Percentiles rank a stretch among this genome's conserved stretches.
phyloP scores from a whole-genome alignment of 2,888 invertebrate genomes.

The Cremastinae sp. region DNA sequence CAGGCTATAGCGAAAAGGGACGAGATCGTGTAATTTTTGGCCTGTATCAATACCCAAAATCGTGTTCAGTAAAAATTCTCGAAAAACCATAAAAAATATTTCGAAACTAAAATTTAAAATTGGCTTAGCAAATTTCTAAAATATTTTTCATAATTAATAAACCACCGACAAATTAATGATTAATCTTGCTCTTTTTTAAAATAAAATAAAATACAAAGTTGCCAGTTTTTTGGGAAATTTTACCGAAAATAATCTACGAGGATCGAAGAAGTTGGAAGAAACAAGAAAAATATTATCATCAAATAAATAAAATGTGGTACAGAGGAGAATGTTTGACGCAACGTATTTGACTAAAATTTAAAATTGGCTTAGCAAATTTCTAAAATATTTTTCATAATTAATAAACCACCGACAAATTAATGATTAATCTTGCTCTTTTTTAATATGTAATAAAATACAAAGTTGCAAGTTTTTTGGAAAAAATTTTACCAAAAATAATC shows the following conservation, averaged over 20 bases:
- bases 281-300: neutral
- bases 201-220: no score
- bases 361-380: no score
- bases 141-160: no score
- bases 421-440: no score
- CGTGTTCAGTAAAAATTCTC: neutral
- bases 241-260: neutral
- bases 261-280: neutral
- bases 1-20: conserved; percentile 68
- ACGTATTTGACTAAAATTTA: neutral
- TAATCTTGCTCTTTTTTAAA: no score
- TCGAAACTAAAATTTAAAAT: neutral
- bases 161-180: no score
- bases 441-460: no score
- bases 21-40: conserved; percentile 14
- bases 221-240: neutral
- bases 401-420: no score
- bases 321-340: no score
- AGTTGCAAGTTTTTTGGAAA: neutral
- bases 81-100: neutral
- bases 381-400: no score
- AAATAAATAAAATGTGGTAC: conserved; percentile 8
- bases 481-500: neutral
- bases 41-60: conserved; percentile 13
- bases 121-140: no score